Percentiles rank a stretch among this genome's conserved stretches.
Conservation (phyloP, 2,113 vertebrate genomes). For the Dunckerocampus dactyliophorus region DNA sequence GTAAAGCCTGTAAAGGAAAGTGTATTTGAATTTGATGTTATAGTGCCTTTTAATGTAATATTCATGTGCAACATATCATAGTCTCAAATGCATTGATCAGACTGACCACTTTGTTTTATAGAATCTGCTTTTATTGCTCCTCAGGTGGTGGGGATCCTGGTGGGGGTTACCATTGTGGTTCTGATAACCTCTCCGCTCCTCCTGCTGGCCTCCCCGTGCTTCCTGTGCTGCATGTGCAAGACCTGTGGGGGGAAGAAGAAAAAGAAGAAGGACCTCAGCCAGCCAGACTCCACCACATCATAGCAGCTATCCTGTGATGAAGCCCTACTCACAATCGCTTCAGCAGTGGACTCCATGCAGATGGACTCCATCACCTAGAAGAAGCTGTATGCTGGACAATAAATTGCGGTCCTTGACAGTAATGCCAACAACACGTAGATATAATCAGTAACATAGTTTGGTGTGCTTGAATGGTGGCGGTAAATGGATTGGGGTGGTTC, state of each 20-base stretch:
- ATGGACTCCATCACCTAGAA: not conserved
- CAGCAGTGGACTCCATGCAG: too few species aligned
- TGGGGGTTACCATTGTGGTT: constrained; percentile 87
- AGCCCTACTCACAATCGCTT: not conserved
- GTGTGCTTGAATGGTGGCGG: not conserved
- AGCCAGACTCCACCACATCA: constrained; percentile 62
- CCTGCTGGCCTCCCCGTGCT: constrained; percentile 90
- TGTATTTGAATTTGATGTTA: too few species aligned
- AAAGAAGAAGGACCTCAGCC: constrained; percentile 56
- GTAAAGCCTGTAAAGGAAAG: too few species aligned
- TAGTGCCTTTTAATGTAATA: too few species aligned
- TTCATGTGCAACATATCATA: too few species aligned
- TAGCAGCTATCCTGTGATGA: constrained; percentile 22
- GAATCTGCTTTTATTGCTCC: constrained; percentile 4
- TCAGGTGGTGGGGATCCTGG: constrained; percentile 94
- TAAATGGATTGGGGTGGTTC: not conserved
- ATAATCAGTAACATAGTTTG: not conserved
- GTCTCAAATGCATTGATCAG: too few species aligned
- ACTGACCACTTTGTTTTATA: too few species aligned
- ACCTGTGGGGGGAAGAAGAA: constrained; percentile 79
- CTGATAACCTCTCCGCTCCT: constrained; percentile 92
- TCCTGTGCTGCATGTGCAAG: constrained; percentile 92
- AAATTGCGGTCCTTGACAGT: not conserved
- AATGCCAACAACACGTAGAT: not conserved
- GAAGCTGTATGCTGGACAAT: not conserved